Percentiles rank a stretch among this genome's conserved stretches.
These are phyloP conservation scores for Oryzias celebensis DNA, from an alignment of 2,113 vertebrate genomes.

Conservation along the genomic window DNA sequence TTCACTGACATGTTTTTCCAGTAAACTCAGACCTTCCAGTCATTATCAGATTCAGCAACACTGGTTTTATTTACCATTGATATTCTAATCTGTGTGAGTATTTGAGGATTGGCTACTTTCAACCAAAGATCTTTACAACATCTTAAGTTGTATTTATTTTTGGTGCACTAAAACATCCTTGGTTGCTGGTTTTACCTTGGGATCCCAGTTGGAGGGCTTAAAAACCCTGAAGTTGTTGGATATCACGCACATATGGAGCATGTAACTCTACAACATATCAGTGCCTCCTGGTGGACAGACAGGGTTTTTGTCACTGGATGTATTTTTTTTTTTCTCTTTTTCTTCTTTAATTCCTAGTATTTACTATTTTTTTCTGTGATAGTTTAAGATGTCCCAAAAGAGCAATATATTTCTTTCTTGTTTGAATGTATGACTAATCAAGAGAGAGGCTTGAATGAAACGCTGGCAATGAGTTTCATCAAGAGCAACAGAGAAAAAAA, in stretches of 20 bases:
- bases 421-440: slow-evolving; percentile 55
- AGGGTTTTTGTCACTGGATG: slow-evolving; percentile 61
- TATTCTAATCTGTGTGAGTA: slow-evolving; percentile 13
- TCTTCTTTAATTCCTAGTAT: slow-evolving; percentile 45
- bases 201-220: slow-evolving; percentile 17
- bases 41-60: no score
- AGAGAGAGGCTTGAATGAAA: slow-evolving; percentile 42
- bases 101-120: slow-evolving; percentile 40
- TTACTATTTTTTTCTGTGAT: slow-evolving; percentile 25
- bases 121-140: slow-evolving; percentile 65
- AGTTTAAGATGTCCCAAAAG: slow-evolving; percentile 63
- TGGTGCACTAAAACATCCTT: slow-evolving; percentile 20
- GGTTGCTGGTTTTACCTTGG: slow-evolving; percentile 24
- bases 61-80: slow-evolving; percentile 1
- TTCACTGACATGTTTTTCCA: background rate
- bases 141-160: slow-evolving; percentile 18
- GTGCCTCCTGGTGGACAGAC: slow-evolving; percentile 77
- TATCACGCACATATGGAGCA: slow-evolving; percentile 50
- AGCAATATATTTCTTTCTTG: slow-evolving; percentile 74
- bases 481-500: slow-evolving; percentile 25
- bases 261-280: slow-evolving; percentile 54
- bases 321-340: slow-evolving; percentile 41
- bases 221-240: slow-evolving; percentile 19
- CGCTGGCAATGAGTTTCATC: slow-evolving; percentile 18
- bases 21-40: background rate